phyloP scores from a whole-genome alignment of 2,888 invertebrate genomes.

The Pegoplata infirma region DNA sequence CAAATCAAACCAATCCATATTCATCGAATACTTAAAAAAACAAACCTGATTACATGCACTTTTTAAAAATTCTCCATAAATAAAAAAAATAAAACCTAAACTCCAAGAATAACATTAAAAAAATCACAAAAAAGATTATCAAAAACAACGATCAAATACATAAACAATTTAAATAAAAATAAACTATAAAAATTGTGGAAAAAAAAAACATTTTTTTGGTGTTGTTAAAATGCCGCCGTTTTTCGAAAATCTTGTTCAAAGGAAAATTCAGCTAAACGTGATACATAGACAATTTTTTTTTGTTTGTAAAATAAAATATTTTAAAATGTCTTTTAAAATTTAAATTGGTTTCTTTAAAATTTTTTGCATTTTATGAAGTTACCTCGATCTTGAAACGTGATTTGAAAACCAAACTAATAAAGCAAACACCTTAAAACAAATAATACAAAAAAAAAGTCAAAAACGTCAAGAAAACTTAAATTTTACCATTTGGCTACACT shows the following conservation, averaged over 20 bases:
- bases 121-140: slow-evolving; percentile 2
- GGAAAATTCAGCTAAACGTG: slow-evolving; percentile 56
- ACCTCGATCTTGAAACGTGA: slow-evolving; percentile 77
- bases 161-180: slow-evolving; percentile 6
- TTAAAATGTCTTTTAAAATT: slow-evolving; percentile 41
- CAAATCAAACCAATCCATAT: slow-evolving; percentile 25
- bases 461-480: slow-evolving; percentile 38
- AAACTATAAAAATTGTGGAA: neutral
- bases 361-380: slow-evolving; percentile 65
- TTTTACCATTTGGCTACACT: slow-evolving; percentile 51
- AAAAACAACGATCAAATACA: slow-evolving; percentile 16
- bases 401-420: slow-evolving; percentile 59
- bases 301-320: slow-evolving; percentile 4
- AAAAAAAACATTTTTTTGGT: slow-evolving; percentile 5
- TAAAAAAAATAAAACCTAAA: neutral
- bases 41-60: slow-evolving; percentile 38
- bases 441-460: slow-evolving; percentile 16
- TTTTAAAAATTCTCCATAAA: slow-evolving; percentile 35
- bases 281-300: slow-evolving; percentile 36
- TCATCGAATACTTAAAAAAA: slow-evolving; percentile 21
- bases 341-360: slow-evolving; percentile 6
- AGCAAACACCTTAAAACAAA: slow-evolving; percentile 43
- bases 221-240: slow-evolving; percentile 38
- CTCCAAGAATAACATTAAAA: neutral
- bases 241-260: slow-evolving; percentile 26